Conservation (phyloP, 1,140 invertebrate genomes). For the Thaumetopoea pityocampa region DNA sequence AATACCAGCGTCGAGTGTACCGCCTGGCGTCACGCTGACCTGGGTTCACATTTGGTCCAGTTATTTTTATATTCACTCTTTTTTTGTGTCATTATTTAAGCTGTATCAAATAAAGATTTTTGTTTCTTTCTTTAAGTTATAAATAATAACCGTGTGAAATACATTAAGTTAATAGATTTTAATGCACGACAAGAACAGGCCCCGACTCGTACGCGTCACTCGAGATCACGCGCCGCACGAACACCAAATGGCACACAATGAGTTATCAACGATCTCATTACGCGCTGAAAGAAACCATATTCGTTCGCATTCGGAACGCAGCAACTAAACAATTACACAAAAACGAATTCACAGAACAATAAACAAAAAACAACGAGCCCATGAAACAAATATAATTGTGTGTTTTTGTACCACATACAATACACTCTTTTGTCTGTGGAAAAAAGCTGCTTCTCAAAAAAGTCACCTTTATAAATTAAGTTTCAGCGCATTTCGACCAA, state of each 20-base stretch:
- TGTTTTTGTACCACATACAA: slow-evolving; percentile 64
- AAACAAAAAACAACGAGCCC: slow-evolving; percentile 56
- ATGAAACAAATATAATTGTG: slow-evolving; percentile 69
- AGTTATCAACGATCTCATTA: not conserved
- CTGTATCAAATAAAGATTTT: no score
- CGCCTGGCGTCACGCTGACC: no score
- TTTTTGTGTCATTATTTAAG: no score
- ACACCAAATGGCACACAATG: not conserved
- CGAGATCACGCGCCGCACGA: not conserved
- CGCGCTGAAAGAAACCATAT: not conserved
- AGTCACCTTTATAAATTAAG: slow-evolving; percentile 74
- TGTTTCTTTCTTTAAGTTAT: no score
- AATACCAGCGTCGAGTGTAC: no score
- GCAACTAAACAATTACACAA: slow-evolving; percentile 28
- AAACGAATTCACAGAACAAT: slow-evolving; percentile 45
- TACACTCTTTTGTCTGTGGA: slow-evolving; percentile 44
- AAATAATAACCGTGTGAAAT: no score
- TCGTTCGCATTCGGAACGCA: slow-evolving; percentile 3
- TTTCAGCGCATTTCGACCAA: slow-evolving; percentile 57
- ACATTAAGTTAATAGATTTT: no score
- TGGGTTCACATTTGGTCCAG: no score
- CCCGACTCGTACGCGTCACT: not conserved
- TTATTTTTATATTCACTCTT: no score
- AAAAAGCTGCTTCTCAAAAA: slow-evolving; percentile 59
- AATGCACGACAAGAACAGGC: no score